A percentile compares a stretch with the other conserved stretches of the same genome.
Evolutionary conservation across 2,113 vertebrate species (phyloP).

Genomic region (Stigmatopora argus): DNA sequence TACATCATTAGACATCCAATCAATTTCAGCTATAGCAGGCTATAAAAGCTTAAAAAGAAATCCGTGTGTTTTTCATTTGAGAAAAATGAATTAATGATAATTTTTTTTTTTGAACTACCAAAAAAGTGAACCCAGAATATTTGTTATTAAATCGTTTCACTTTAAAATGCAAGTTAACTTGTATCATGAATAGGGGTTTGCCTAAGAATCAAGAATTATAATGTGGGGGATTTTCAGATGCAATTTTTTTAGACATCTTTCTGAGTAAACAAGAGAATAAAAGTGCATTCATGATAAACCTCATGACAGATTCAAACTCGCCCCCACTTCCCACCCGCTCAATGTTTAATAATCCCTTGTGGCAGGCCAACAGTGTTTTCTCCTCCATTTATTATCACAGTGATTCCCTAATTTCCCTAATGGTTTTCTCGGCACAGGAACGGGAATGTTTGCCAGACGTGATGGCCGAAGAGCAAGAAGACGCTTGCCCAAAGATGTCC

Average conservation of each 20-base stretch:
- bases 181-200: background rate
- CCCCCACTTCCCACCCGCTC: constrained; percentile 2
- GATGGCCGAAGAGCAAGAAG: constrained; percentile 2
- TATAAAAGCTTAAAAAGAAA: no score
- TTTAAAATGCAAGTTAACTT: no score
- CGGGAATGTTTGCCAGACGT: constrained; percentile 21
- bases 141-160: no score
- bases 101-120: no score
- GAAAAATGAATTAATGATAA: no score
- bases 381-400: constrained; percentile 31
- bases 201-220: background rate
- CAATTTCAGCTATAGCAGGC: no score
- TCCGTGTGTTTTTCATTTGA: no score
- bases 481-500: constrained; percentile 27
- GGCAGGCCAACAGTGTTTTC: constrained; percentile 30
- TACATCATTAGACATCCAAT: no score
- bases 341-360: constrained; percentile 31
- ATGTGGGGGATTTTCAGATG: background rate
- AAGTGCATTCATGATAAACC: background rate
- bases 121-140: no score
- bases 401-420: constrained; percentile 43
- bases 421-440: constrained; percentile 25
- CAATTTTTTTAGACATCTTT: background rate
- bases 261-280: background rate
- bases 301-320: background rate